phyloP scores from a whole-genome alignment of 2,797 vertebrate genomes.

The Molossus molossus region DNA sequence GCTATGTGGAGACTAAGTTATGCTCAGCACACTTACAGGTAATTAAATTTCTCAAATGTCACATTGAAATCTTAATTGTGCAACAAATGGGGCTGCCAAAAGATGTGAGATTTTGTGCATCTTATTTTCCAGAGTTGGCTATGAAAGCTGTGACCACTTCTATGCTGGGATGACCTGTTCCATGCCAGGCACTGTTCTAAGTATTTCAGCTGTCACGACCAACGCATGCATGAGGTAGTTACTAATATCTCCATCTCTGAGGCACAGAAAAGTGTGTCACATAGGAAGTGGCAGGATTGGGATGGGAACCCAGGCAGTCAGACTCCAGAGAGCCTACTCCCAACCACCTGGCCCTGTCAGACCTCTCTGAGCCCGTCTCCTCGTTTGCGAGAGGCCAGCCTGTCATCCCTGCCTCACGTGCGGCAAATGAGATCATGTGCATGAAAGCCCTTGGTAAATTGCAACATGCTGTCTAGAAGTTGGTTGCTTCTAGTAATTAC shows the following conservation, averaged over 20 bases:
- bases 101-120: not conserved
- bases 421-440: not conserved
- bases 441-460: constrained; percentile 29
- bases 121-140: not conserved
- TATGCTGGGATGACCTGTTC: not conserved
- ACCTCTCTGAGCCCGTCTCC: not conserved
- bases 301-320: not conserved
- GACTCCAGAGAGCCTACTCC: not conserved
- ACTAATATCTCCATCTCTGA: not conserved
- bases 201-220: not conserved
- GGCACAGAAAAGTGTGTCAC: not conserved
- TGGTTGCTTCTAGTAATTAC: constrained; percentile 25
- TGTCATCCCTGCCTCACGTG: not conserved
- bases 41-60: constrained; percentile 33
- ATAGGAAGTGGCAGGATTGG: not conserved
- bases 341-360: not conserved
- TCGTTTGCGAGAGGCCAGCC: not conserved
- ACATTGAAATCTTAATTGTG: not conserved
- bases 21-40: not conserved
- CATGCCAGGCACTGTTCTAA: not conserved
- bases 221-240: not conserved
- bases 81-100: not conserved
- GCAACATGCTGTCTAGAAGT: not conserved
- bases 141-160: not conserved
- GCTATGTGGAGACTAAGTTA: not conserved